A percentile compares a stretch with the other conserved stretches of the same genome.
phyloP scores from a whole-genome alignment of 2,113 vertebrate species.

The Smithornis capensis region DNA sequence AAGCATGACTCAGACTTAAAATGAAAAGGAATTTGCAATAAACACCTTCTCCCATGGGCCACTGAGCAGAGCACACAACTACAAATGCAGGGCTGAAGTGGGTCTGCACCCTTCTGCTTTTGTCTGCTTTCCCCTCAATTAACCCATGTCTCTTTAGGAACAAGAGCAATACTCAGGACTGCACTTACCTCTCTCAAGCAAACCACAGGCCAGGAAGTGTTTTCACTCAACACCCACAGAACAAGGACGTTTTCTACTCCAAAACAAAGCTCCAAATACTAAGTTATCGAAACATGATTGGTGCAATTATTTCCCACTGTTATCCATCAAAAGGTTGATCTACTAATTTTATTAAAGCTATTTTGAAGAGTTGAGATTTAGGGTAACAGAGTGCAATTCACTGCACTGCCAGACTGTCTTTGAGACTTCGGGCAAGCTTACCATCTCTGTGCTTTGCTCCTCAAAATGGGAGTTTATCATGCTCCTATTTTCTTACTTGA shows the following conservation, averaged over 20 bases:
- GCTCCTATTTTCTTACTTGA: background rate
- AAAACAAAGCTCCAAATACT: background rate
- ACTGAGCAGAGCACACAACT: background rate
- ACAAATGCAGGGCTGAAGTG: background rate
- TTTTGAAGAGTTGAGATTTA: background rate
- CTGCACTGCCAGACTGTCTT: background rate
- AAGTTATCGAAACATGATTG: background rate
- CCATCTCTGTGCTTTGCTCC: background rate
- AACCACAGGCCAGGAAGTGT: background rate
- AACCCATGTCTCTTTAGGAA: background rate
- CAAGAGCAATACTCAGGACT: background rate
- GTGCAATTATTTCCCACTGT: background rate
- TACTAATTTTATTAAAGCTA: background rate
- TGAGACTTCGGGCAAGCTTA: background rate
- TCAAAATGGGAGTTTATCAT: background rate
- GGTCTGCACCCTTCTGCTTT: background rate
- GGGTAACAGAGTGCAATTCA: background rate
- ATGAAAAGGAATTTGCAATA: background rate
- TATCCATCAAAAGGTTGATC: background rate
- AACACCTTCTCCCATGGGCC: background rate
- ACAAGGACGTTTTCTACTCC: background rate
- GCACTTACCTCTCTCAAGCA: background rate
- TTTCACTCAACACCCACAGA: background rate
- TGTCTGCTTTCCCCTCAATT: background rate
- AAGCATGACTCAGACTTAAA: too few relatives aligned